Evolutionary conservation across 2,888 invertebrate species (phyloP).

Genomic region (Adelphocoris suturalis): DNA sequence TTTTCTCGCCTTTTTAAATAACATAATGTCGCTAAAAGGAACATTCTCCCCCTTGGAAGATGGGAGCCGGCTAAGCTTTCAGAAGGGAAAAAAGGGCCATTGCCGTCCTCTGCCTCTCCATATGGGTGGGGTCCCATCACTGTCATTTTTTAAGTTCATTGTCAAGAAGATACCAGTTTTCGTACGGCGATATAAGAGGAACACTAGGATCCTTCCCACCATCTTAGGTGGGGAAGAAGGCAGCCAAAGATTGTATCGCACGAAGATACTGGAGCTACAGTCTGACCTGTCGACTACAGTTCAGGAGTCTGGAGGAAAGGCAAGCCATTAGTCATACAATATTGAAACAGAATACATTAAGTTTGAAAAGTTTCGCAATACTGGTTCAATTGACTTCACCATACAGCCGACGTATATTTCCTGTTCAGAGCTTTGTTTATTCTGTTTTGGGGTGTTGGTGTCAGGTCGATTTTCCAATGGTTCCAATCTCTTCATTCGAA

Average conservation of each 20-base stretch:
- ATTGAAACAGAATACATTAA: no score
- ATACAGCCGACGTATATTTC: no score
- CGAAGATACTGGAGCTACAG: neutral
- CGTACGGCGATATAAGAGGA: slow-evolving; percentile 6
- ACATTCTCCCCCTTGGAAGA: neutral
- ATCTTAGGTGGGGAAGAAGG: neutral
- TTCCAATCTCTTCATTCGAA: no score
- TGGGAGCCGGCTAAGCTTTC: slow-evolving; percentile 4
- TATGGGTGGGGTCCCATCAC: slow-evolving; percentile 21
- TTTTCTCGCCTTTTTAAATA: slow-evolving; percentile 38
- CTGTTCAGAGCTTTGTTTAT: no score
- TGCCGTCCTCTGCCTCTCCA: neutral
- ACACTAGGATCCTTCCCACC: slow-evolving; percentile 21
- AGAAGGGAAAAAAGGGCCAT: slow-evolving; percentile 41
- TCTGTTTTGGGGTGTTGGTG: no score
- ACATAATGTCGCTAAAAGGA: neutral
- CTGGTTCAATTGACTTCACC: no score
- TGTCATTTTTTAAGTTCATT: slow-evolving; percentile 55
- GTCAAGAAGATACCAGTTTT: slow-evolving; percentile 41
- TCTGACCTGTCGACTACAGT: neutral
- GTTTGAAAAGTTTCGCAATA: no score
- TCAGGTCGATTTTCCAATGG: no score
- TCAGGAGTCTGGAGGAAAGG: no score
- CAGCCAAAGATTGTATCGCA: neutral
- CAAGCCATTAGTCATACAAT: no score